Evolutionary conservation across 2,113 vertebrate genomes (phyloP).

Genomic region (Sylvietta virens): DNA sequence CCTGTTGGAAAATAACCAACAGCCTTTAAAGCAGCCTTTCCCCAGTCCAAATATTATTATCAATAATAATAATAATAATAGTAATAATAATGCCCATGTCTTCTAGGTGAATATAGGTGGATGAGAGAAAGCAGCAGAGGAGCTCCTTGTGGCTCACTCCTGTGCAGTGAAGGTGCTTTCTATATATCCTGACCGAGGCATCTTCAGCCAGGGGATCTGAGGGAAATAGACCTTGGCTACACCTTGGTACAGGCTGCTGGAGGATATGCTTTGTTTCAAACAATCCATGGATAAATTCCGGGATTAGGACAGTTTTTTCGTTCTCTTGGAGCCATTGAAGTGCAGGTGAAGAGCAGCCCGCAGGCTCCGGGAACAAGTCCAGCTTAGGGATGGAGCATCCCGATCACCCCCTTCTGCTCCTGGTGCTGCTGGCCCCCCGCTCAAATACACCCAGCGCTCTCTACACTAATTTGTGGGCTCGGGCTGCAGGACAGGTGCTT

Average conservation of each 20-base stretch:
- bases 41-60: not conserved
- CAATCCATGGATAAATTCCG: not conserved
- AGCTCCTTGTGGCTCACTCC: not conserved
- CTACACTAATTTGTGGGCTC: not conserved
- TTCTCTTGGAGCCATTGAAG: not conserved
- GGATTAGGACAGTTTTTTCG: not conserved
- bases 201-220: accelerated
- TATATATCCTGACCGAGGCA: accelerated
- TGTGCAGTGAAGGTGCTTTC: not conserved
- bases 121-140: not conserved
- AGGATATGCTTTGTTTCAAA: not conserved
- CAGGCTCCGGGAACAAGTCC: accelerated
- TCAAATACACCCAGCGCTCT: not conserved
- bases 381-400: not conserved
- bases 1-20: not conserved
- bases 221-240: accelerated
- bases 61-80: not conserved
- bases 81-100: not conserved
- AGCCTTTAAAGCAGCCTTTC: not conserved
- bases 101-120: not conserved
- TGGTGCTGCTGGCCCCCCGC: not conserved
- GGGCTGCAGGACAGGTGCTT: not conserved
- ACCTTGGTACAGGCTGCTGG: not conserved
- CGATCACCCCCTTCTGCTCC: accelerated
- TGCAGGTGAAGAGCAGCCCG: not conserved